phyloP scores from a whole-genome alignment of 1,140 invertebrate species.

The Asobara japonica region DNA sequence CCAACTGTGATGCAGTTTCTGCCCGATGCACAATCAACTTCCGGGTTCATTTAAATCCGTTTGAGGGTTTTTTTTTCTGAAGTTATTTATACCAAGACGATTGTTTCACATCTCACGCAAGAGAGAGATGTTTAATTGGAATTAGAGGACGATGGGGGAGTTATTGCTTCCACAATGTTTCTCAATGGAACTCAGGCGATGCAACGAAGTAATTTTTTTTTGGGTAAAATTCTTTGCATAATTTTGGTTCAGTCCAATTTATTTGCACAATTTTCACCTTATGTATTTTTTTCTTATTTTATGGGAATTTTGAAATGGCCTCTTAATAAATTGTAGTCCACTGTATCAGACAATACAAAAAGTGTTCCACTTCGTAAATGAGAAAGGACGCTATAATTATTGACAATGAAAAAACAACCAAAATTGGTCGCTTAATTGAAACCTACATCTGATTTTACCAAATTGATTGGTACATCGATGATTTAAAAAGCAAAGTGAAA shows the following conservation, averaged over 20 bases:
- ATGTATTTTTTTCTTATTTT: too few relatives aligned
- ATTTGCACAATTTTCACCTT: too few relatives aligned
- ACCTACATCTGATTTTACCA: background rate
- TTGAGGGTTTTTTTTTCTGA: background rate
- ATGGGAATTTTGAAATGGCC: too few relatives aligned
- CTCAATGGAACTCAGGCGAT: too few relatives aligned
- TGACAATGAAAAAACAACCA: too few relatives aligned
- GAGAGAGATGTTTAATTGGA: background rate
- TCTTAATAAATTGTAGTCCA: too few relatives aligned
- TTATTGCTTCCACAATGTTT: background rate
- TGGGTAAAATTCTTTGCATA: too few relatives aligned
- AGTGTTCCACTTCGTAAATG: too few relatives aligned
- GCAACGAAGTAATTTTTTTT: too few relatives aligned
- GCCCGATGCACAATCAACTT: conserved; percentile 6
- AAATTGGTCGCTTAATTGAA: background rate
- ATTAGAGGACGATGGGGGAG: background rate
- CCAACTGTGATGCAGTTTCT: conserved; percentile 13
- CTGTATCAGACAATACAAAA: too few relatives aligned
- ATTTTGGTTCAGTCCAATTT: too few relatives aligned
- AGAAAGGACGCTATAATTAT: too few relatives aligned
- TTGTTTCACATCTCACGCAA: background rate
- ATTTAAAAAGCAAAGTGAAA: background rate
- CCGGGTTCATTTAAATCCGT: conserved; percentile 10
- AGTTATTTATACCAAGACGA: background rate
- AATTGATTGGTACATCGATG: background rate